Conservation (phyloP, 2,888 invertebrate species). For the Tenodera sinensis region DNA sequence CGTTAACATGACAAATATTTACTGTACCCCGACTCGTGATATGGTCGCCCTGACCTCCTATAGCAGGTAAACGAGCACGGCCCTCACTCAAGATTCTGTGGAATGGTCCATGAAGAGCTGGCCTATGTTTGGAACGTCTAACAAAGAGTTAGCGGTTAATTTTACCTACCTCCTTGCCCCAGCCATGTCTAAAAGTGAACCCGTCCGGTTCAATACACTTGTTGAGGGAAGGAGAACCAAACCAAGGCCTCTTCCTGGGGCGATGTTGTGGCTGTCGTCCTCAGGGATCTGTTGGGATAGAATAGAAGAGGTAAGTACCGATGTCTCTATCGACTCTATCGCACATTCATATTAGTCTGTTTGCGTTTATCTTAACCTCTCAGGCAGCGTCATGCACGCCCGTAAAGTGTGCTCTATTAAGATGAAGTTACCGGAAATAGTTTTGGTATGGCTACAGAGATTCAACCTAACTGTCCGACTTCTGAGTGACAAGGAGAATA, state of each 20-base stretch:
- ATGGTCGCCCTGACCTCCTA: background rate
- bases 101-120: background rate
- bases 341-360: too few relatives aligned
- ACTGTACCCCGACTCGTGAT: background rate
- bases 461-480: too few relatives aligned
- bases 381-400: too few relatives aligned
- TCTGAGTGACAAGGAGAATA: too few relatives aligned
- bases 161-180: background rate
- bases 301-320: background rate
- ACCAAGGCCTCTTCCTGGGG: background rate
- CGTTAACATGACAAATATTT: too few relatives aligned
- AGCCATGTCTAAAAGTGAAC: background rate
- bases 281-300: background rate
- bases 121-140: background rate
- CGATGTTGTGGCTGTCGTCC: background rate
- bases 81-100: background rate
- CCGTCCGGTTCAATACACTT: background rate
- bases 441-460: too few relatives aligned
- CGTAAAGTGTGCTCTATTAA: too few relatives aligned
- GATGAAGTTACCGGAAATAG: too few relatives aligned
- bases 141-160: background rate
- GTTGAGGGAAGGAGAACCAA: background rate
- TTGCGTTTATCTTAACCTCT: too few relatives aligned
- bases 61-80: background rate
- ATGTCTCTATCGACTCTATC: background rate